Base-by-base conservation (phyloP, 1,140 invertebrate species). In the Ips typographus region DNA sequence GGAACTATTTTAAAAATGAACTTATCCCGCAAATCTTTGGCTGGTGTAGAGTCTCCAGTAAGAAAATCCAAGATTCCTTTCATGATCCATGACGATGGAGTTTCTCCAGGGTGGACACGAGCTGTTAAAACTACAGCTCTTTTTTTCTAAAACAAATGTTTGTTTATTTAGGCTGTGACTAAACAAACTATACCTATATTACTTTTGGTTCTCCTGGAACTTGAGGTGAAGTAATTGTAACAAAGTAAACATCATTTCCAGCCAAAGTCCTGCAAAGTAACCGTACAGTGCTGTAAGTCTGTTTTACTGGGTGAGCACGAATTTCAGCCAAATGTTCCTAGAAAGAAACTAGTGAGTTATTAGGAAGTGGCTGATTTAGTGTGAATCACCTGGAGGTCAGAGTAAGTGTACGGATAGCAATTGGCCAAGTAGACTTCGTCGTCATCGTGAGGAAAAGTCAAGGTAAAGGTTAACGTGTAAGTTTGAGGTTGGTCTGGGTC, bases 1-100 rank as follows among this genome's bases (percentile, higher is more conserved):
- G 96, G 95, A 71, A 98, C 91, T 60, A 98, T 80, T 83, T 98
- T 98, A 80, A 98, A 98, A 71, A 98, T 94, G 82, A 95, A 98
- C 78, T 92, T 91, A 76, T 96, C 92, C 53, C 95, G 85, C n/a
- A 98, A 82, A 77, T 92, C 89, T 75, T 87, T 87, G 2, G 91
- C 91, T 75, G 90, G 87, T 73, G 85, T 86, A 0, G 89, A 87
- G 72, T 93, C 91, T 47, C 94, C 90, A 2, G 94, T 92, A 49
- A 98, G 83, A 80, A 93, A 96, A 79, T 97, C 94, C 81, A 97
- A 90, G 62, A 93, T 88, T 55, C 95, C 95, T 84, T 96, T 96
- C 94, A 98, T 97, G 85, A 96, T 94, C 94, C 94, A 98, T 2
- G 94, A 96, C 0, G 94, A 89, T 51, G 96, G 96, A 38, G 93